Evolutionary conservation across 2,797 vertebrate genomes (phyloP).

Genomic region (Stomatorhinus walkeri): DNA sequence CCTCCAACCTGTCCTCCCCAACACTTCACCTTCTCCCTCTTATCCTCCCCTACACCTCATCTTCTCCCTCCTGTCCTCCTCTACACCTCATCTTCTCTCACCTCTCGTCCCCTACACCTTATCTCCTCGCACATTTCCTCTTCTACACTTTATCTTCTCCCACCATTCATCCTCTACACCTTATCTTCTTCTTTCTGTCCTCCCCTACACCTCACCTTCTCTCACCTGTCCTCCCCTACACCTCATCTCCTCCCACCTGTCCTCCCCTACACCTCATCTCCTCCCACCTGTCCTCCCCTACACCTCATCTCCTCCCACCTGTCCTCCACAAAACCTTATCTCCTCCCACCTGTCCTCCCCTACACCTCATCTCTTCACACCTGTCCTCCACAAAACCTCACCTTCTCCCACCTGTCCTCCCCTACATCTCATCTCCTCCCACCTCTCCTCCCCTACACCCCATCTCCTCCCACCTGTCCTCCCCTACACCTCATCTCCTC

Average conservation of each 20-base stretch:
- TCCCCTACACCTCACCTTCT: too few species aligned
- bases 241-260: slow-evolving; percentile 24
- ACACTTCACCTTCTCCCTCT: slow-evolving; percentile 19
- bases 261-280: slow-evolving; percentile 18
- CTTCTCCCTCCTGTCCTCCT: background rate
- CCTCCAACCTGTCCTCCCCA: background rate
- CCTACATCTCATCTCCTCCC: background rate
- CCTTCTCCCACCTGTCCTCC: too few species aligned
- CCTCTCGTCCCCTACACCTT: background rate
- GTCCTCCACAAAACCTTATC: background rate
- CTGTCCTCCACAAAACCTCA: too few species aligned
- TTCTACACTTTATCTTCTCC: too few species aligned
- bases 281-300: background rate
- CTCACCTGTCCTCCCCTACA: background rate
- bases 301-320: background rate
- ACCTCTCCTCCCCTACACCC: too few species aligned
- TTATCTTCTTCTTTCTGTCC: too few species aligned
- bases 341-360: too few species aligned
- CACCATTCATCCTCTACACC: too few species aligned
- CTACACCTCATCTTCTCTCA: background rate
- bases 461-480: too few species aligned
- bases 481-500: too few species aligned
- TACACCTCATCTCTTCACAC: too few species aligned
- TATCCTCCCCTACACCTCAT: slow-evolving; percentile 22
- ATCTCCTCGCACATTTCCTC: too few species aligned